A percentile compares a stretch with the other conserved stretches of the same genome.
Conservation (phyloP, 1,140 invertebrate genomes). For the Achroia grisella region DNA sequence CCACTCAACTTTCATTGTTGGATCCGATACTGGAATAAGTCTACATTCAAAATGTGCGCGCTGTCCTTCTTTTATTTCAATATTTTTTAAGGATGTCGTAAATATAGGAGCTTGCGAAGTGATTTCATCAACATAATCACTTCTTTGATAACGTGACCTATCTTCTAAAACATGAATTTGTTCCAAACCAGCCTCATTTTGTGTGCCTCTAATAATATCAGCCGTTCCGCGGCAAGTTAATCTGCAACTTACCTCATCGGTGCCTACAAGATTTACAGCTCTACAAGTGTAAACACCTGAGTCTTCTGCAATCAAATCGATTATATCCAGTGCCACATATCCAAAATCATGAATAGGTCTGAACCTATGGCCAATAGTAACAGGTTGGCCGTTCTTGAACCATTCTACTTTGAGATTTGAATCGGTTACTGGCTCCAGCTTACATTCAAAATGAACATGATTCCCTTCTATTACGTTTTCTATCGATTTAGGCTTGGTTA, state of each 20-base stretch:
- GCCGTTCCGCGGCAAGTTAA: constrained; percentile 82
- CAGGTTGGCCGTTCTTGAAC: constrained; percentile 92
- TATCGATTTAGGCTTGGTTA: constrained; percentile 89
- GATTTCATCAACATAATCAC: constrained; percentile 85
- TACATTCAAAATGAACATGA: constrained; percentile 98
- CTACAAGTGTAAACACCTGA: constrained; percentile 94
- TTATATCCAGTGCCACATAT: constrained; percentile 93
- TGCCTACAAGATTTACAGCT: constrained; percentile 90
- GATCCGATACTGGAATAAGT: constrained; percentile 96
- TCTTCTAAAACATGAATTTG: constrained; percentile 93
- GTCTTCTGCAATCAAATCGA: constrained; percentile 94
- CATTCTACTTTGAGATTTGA: constrained; percentile 94
- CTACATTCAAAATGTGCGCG: constrained; percentile 97
- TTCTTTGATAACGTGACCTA: constrained; percentile 82
- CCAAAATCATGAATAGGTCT: constrained; percentile 97
- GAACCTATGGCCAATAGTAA: constrained; percentile 92
- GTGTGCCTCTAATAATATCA: constrained; percentile 87
- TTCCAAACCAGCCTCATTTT: constrained; percentile 88
- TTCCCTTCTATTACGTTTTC: constrained; percentile 92
- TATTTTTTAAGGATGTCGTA: constrained; percentile 91
- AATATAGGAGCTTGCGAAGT: constrained; percentile 93
- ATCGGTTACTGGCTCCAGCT: constrained; percentile 96
- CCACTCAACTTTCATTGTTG: constrained; percentile 98
- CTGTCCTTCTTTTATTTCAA: constrained; percentile 96
- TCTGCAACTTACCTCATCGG: constrained; percentile 86